Base-by-base conservation (phyloP, 2,113 vertebrate species). In the Brachypteracias leptosomus region DNA sequence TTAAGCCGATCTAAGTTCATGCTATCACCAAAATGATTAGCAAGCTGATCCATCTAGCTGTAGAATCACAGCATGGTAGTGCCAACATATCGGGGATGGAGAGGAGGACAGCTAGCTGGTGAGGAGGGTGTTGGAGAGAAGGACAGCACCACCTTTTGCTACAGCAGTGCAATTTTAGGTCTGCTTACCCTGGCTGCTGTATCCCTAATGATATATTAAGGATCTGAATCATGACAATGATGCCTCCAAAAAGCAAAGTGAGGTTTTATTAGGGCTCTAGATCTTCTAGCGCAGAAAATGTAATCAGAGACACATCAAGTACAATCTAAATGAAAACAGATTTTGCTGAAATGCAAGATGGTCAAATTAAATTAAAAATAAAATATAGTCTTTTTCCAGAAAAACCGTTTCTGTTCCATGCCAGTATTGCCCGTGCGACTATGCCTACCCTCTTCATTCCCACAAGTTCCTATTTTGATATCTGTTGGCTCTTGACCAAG, bases 81-180 rank as follows among this genome's bases (percentile, higher is more conserved):
- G 78, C 77, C 78, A 91, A 8, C 11, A 0, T 31, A 8, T 5
- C 2, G 0, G 49, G 36, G 16, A 6, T 7, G 14, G 16, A 28
- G 54, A n/a, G 2, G 5, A 17, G 24, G 24, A 67, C 31, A 31
- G 66, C 5, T 1, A 47, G 33, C 49, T 68, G 65, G n/a, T 10
- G 4, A 10, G 40, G 16, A 52, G 10, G 31, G 1, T 2, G 0
- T 4, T 29, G 35, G 44, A 29, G 40, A 62, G 29, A 70, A 38
- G 42, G 33, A 36, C 1, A 3, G 62, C 46, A 46, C 18, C 63
- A 9, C 70, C 55, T 58, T 47, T 77, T 62, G 68, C 17, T 54
- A 2, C 6, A 0, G 51, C 49, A 36, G 44, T 3, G 0, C 0
- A 0, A 14, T 33, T 52, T 54, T n/a, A 49, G 40, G 19, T n/a